A percentile compares a stretch with the other conserved stretches of the same genome.
These are phyloP conservation scores for Distichodus sexfasciatus DNA, from an alignment of 2,797 vertebrate genomes.

Conservation along the genomic window DNA sequence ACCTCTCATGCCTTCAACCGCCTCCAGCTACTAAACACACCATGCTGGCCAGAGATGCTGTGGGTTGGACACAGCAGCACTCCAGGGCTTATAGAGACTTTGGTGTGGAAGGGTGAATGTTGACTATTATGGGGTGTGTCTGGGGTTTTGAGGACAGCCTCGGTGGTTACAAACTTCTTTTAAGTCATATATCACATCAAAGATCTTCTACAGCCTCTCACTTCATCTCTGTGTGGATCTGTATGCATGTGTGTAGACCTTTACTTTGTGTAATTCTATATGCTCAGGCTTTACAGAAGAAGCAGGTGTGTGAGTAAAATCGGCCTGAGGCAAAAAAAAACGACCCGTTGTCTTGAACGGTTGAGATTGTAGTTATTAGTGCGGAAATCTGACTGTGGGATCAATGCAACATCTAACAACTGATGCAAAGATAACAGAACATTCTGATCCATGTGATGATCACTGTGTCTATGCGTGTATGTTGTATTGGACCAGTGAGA, in stretches of 20 bases:
- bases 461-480: too few species aligned
- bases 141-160: constrained; percentile 26
- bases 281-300: constrained; percentile 8
- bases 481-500: constrained; percentile 28
- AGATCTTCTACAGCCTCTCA: constrained; percentile 31
- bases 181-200: constrained; percentile 52
- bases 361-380: constrained; percentile 10
- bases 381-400: too few species aligned
- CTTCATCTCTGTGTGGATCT: constrained; percentile 1
- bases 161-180: constrained; percentile 37
- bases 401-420: too few species aligned
- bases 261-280: constrained; percentile 44
- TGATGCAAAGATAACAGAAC: constrained; percentile 15
- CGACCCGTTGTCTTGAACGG: constrained; percentile 17
- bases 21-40: not conserved
- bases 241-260: constrained; percentile 15
- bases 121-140: constrained; percentile 16
- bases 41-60: not conserved
- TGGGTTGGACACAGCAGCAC: constrained; percentile 10
- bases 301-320: constrained; percentile 37
- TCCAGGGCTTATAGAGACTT: constrained; percentile 7
- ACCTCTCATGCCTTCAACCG: not conserved
- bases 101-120: constrained; percentile 23
- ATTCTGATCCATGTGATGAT: constrained; percentile 17
- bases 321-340: constrained; percentile 20